Percentiles rank a stretch among this genome's conserved stretches.
These are phyloP conservation scores for Ceratina australensis DNA, from an alignment of 1,140 invertebrate genomes.

Conservation along the genomic window DNA sequence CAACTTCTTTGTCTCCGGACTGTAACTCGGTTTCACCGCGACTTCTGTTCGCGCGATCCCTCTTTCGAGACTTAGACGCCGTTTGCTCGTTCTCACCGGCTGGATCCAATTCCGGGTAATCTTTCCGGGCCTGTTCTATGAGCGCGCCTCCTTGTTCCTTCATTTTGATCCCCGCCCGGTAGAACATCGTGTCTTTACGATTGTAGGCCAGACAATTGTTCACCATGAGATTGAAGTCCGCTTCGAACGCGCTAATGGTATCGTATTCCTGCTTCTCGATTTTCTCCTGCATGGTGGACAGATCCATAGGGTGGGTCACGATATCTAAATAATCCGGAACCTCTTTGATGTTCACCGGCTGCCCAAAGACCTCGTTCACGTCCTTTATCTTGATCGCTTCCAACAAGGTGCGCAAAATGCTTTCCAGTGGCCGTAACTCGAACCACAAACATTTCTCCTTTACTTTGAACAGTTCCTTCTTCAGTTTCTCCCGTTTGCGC, in stretches of 20 bases:
- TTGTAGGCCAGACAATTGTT: slow-evolving; percentile 97
- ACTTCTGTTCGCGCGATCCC: slow-evolving; percentile 70
- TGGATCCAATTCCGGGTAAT: slow-evolving; percentile 83
- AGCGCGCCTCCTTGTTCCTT: slow-evolving; percentile 90
- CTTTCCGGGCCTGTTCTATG: slow-evolving; percentile 88
- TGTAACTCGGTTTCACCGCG: slow-evolving; percentile 70
- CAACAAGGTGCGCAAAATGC: slow-evolving; percentile 87
- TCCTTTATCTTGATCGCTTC: slow-evolving; percentile 90
- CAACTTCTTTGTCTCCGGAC: slow-evolving; percentile 70
- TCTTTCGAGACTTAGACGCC: slow-evolving; percentile 64
- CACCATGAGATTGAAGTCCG: slow-evolving; percentile 96
- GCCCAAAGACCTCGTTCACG: slow-evolving; percentile 92
- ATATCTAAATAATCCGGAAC: slow-evolving; percentile 88
- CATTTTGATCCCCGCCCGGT: slow-evolving; percentile 91
- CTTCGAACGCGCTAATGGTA: slow-evolving; percentile 89
- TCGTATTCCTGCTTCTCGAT: slow-evolving; percentile 88
- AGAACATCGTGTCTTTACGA: slow-evolving; percentile 94
- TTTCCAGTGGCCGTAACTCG: slow-evolving; percentile 89
- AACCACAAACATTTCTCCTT: slow-evolving; percentile 90
- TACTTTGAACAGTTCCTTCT: slow-evolving; percentile 92
- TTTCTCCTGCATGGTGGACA: slow-evolving; percentile 94
- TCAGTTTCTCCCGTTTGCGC: slow-evolving; percentile 96
- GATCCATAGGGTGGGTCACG: slow-evolving; percentile 97
- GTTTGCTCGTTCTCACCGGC: slow-evolving; percentile 58
- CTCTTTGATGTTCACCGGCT: slow-evolving; percentile 94